A percentile compares a stretch with the other conserved stretches of the same genome.
phyloP scores from a whole-genome alignment of 2,113 vertebrate species.

The Ivindomyrus marchei region DNA sequence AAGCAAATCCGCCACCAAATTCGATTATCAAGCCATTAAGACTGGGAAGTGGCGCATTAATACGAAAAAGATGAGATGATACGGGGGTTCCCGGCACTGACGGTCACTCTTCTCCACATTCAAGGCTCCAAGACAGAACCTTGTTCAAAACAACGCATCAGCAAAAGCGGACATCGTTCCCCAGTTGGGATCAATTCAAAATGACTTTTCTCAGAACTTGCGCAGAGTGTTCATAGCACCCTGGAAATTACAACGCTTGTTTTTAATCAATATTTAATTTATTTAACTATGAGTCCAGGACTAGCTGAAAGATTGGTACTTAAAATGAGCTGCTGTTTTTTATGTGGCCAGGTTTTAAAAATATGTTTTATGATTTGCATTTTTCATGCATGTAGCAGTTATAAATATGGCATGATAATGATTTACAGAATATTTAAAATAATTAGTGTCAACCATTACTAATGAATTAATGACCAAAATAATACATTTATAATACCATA shows the following conservation, averaged over 20 bases:
- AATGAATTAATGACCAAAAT: neutral
- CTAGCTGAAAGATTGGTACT: neutral
- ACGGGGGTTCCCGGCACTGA: neutral
- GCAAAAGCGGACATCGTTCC: slow-evolving; percentile 20
- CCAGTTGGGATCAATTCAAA: slow-evolving; percentile 20
- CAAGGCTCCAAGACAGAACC: slow-evolving; percentile 14
- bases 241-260: slow-evolving; percentile 61
- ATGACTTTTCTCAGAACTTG: neutral
- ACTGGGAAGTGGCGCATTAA: slow-evolving; percentile 38
- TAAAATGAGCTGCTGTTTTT: neutral
- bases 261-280: slow-evolving; percentile 68
- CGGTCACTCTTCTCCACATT: slow-evolving; percentile 19
- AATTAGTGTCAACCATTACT: slow-evolving; percentile 1
- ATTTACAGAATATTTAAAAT: neutral
- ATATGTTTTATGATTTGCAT: neutral
- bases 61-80: slow-evolving; percentile 28
- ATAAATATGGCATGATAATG: neutral
- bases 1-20: slow-evolving; percentile 32
- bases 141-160: slow-evolving; percentile 20
- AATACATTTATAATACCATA: neutral
- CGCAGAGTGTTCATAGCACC: slow-evolving; percentile 46
- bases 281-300: slow-evolving; percentile 28
- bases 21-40: slow-evolving; percentile 43
- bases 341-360: neutral
- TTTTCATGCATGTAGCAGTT: neutral